Base-by-base conservation (phyloP, 2,113 vertebrate genomes). In the Eolophus roseicapilla region DNA sequence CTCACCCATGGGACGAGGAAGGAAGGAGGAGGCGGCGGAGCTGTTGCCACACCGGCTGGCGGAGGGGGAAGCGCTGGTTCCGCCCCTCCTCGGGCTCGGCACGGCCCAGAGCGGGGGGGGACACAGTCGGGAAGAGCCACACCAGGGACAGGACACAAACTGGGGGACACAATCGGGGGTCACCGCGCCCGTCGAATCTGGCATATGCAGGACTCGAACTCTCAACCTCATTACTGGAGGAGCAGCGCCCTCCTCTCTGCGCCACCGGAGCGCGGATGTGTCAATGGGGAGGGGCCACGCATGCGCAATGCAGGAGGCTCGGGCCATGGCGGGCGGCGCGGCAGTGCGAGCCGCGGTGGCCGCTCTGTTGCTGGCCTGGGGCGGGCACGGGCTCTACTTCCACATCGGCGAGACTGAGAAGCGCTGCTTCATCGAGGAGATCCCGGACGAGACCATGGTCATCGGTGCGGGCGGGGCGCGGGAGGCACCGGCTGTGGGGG, bases 381-480 rank as follows among this genome's bases (percentile, higher is more conserved):
- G 97, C 24, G 93, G 94, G n/a, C 73, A 75, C 21, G 98, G 97
- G 2, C 98, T 99, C 8, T 99, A 99, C 57, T 99, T 99, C 88
- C 99, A 99, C 93, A 99, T 99, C 33, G 99, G 99, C 28, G 99
- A 99, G 97, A 99, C 99, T 11, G 99, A 99, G 97, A 99, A 99
- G 78, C 99, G 99, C 75, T 99, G 99, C 83, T 99, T 99, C 97
- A 99, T 99, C 82, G 99, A 99, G 92, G 99, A 99, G 83, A 99
- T 99, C 68, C 99, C 99, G 3, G 99, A 99, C 83, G 99, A 99
- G 96, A 99, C 99, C 77, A 99, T 99, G 99, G 99, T 99, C 21
- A 99, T 99, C 78, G 99, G 99, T 99, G 93, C 98, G 98, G 10
- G 23, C 14, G 19, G 46, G 75, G 37, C 14, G n/a, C 3, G 10